Conservation (phyloP, 1,140 invertebrate genomes). For the Saxidomus purpurata region DNA sequence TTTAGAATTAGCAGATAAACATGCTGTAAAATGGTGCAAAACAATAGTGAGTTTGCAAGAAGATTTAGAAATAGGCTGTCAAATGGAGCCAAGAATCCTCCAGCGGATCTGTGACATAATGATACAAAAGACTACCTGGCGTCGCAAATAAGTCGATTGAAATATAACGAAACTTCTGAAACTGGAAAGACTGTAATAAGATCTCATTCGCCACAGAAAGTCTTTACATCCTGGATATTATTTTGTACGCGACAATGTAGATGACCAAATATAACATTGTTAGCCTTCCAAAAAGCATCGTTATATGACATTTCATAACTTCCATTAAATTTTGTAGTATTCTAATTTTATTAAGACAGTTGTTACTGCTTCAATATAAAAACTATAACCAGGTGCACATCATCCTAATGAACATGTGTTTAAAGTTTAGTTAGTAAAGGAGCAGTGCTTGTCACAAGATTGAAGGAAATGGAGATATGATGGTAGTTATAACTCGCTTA, state of each 20-base stretch:
- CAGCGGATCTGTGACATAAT: neutral
- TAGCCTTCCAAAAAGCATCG: too few species aligned
- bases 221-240: conserved; percentile 32
- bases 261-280: conserved; percentile 32
- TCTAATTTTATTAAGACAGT: too few species aligned
- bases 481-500: too few species aligned
- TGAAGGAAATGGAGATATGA: too few species aligned
- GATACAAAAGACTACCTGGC: neutral
- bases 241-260: conserved; percentile 56
- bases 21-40: neutral
- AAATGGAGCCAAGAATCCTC: neutral
- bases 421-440: too few species aligned
- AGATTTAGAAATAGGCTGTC: neutral
- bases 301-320: neutral
- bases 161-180: neutral
- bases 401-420: too few species aligned
- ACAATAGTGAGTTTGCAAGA: neutral
- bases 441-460: too few species aligned
- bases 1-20: neutral
- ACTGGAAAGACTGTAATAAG: neutral
- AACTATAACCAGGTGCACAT: too few species aligned
- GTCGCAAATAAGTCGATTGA: neutral
- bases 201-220: neutral
- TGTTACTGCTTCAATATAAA: too few species aligned
- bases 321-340: neutral